phyloP scores from a whole-genome alignment of 2,113 vertebrate genomes.

The Onychostoma macrolepis region DNA sequence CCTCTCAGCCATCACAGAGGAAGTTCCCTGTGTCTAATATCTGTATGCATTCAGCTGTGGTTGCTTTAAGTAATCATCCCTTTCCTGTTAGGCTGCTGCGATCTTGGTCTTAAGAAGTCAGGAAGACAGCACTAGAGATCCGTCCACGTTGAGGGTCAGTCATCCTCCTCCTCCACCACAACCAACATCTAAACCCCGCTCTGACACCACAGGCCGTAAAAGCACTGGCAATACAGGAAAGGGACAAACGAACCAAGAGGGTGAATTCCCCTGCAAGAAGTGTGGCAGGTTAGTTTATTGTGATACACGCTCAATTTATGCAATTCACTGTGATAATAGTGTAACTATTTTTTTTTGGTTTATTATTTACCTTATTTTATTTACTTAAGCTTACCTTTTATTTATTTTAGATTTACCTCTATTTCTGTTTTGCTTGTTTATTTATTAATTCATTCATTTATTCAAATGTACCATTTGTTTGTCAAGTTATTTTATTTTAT shows the following conservation, averaged over 20 bases:
- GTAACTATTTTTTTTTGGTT: background rate
- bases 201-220: slow-evolving; percentile 72
- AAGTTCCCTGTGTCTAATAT: background rate
- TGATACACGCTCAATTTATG: background rate
- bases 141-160: slow-evolving; percentile 58
- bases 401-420: no score
- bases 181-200: slow-evolving; percentile 69
- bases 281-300: slow-evolving; percentile 86
- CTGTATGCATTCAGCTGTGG: background rate
- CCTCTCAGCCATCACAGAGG: background rate
- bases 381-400: no score
- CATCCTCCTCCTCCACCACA: slow-evolving; percentile 36
- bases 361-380: no score
- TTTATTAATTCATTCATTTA: background rate
- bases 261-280: slow-evolving; percentile 98
- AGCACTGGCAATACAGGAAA: slow-evolving; percentile 74
- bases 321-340: background rate
- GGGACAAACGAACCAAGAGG: slow-evolving; percentile 81
- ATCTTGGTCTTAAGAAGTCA: slow-evolving; percentile 78
- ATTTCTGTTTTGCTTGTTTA: background rate
- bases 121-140: slow-evolving; percentile 78
- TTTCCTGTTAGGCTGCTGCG: slow-evolving; percentile 70
- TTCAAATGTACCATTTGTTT: background rate
- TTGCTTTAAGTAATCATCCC: background rate
- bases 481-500: no score